Base-by-base conservation (phyloP, 2,113 vertebrate genomes). In the Heliornis fulica region DNA sequence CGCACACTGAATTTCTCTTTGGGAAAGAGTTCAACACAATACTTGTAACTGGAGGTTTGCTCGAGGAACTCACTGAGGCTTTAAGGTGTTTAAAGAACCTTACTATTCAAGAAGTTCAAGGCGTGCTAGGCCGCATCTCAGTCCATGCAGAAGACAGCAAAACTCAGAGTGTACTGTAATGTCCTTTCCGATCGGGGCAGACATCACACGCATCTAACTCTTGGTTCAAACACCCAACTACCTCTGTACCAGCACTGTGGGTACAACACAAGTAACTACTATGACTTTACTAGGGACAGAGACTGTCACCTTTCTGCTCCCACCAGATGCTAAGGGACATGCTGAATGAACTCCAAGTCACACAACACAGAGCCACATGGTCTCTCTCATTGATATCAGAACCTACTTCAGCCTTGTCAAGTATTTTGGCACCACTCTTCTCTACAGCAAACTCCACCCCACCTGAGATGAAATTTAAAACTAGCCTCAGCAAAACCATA, bases 251-350 rank as follows among this genome's bases (percentile, higher is more conserved):
- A 68, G 61, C 45, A 36, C 23, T 78, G 28, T 14, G 43, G 48
- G 38, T 25, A 41, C 48, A 74, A 63, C 15, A 21, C 1, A 0
- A 71, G 34, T 26, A 66, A 60, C 13, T 0, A 1, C 38, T 21
- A 26, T 11, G 34, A 43, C 43, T 59, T 57, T 48, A 63, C 25
- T 7, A 31, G 16, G 50, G 20, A 54, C 2, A 64, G 63, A 65
- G 4, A 45, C 34, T 23, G 22, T 31, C 1, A 0, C 34, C 15
- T 22, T 41, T 70, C 74, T 60, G 40, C 45, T 25, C 13, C 13
- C 69, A 29, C 15, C 57, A 71, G 40, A 54, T 61, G 34, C 40
- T 43, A 40, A 40, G 20, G 31, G 63, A 70, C 0, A 2, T 16
- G 15, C 14, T n/a, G 45, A 83, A 59, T 12, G 17, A 70, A 60